A percentile compares a stretch with the other conserved stretches of the same genome.
phyloP scores from a whole-genome alignment of 2,888 invertebrate genomes.

The Gandaritis pyraliata region DNA sequence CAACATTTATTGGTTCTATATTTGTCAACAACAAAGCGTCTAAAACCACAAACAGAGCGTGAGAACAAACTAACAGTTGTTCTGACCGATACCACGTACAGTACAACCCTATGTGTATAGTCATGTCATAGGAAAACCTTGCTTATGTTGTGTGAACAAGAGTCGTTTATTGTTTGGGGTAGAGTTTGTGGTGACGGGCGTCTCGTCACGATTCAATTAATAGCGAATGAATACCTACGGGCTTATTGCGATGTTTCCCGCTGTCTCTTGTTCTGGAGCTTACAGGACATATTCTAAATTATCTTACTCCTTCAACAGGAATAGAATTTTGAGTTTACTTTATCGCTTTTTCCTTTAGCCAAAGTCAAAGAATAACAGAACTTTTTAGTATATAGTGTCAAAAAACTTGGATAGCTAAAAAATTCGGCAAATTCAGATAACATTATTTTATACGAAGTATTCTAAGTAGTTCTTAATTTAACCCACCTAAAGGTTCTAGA shows the following conservation, averaged over 20 bases:
- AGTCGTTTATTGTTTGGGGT: slow-evolving; percentile 39
- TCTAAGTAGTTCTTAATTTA: too few species aligned
- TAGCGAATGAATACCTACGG: slow-evolving; percentile 58
- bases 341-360: too few species aligned
- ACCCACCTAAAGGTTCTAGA: too few species aligned
- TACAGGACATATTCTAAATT: slow-evolving; percentile 19
- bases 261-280: slow-evolving; percentile 44
- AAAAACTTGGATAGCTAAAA: too few species aligned
- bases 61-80: slow-evolving; percentile 65
- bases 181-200: slow-evolving; percentile 45
- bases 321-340: background rate
- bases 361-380: too few species aligned
- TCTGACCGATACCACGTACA: slow-evolving; percentile 52
- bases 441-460: too few species aligned
- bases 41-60: slow-evolving; percentile 67
- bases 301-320: slow-evolving; percentile 5
- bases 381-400: too few species aligned
- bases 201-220: slow-evolving; percentile 69
- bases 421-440: too few species aligned
- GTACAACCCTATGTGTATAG: slow-evolving; percentile 46
- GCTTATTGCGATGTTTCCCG: slow-evolving; percentile 53
- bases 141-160: slow-evolving; percentile 48
- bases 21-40: slow-evolving; percentile 56
- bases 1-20: slow-evolving; percentile 55
- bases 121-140: slow-evolving; percentile 41